These are phyloP conservation scores for Anoplolepis gracilipes DNA, from an alignment of 1,140 invertebrate species.

Conservation along the genomic window DNA sequence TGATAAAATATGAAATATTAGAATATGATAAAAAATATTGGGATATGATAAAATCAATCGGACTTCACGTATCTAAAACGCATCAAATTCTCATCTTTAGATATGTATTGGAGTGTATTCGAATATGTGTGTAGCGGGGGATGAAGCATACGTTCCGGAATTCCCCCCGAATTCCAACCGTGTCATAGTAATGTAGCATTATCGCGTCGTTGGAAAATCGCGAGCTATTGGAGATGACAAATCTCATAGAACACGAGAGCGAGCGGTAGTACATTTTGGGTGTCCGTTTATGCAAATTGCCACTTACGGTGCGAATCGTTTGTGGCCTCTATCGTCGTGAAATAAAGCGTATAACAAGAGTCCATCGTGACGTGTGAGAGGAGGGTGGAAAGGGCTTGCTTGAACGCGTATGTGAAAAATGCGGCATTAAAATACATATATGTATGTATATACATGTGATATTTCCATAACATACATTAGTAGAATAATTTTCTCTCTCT, in stretches of 20 bases:
- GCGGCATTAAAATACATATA: slow-evolving; percentile 5
- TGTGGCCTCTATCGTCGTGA: slow-evolving; percentile 55
- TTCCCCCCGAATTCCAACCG: slow-evolving; percentile 52
- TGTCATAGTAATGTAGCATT: slow-evolving; percentile 55
- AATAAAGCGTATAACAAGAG: slow-evolving; percentile 73
- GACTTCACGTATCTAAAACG: not conserved
- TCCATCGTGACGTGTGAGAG: not conserved
- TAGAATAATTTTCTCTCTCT: not conserved
- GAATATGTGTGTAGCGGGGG: not conserved
- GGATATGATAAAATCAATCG: too few relatives aligned
- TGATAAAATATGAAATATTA: not conserved
- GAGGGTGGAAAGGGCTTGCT: not conserved
- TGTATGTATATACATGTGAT: not conserved
- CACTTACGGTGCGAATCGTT: slow-evolving; percentile 72
- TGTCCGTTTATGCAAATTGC: slow-evolving; percentile 79
- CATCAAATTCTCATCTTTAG: slow-evolving; percentile 5
- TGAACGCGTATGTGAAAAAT: not conserved
- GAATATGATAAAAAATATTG: not conserved
- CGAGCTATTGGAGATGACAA: slow-evolving; percentile 73
- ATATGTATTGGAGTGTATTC: not conserved
- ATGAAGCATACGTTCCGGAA: slow-evolving; percentile 34
- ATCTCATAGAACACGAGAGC: slow-evolving; percentile 63
- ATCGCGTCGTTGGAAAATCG: slow-evolving; percentile 60
- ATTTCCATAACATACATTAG: slow-evolving; percentile 20
- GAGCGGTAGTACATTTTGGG: slow-evolving; percentile 56